These are phyloP conservation scores for Helogale parvula DNA, from an alignment of 2,113 vertebrate genomes.

Conservation along the genomic window DNA sequence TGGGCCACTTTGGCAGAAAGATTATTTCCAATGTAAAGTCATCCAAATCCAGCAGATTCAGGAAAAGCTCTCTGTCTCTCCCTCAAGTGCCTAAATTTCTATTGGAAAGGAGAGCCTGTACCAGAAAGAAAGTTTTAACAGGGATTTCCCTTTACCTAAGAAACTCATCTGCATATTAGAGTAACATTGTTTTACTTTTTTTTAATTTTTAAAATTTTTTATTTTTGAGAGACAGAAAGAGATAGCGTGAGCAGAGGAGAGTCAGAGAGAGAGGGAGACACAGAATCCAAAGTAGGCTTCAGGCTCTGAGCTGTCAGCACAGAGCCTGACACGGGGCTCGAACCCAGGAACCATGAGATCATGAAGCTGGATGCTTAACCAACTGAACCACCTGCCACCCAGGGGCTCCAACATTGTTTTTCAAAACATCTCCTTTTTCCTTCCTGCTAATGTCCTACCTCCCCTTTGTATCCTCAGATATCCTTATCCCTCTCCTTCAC, in stretches of 20 bases:
- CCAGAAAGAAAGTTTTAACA: neutral
- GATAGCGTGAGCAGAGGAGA: too few relatives aligned
- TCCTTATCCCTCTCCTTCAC: neutral
- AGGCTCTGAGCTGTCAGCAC: too few relatives aligned
- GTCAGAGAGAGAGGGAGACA: too few relatives aligned
- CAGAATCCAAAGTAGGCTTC: too few relatives aligned
- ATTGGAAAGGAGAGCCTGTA: neutral
- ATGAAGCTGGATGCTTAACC: too few relatives aligned
- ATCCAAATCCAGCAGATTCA: neutral
- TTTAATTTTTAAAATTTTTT: too few relatives aligned
- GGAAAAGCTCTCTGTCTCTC: neutral
- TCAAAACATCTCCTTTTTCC: neutral
- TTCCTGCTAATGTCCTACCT: neutral
- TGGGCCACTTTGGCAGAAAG: neutral
- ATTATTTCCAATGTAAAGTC: neutral
- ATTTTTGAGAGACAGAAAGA: too few relatives aligned
- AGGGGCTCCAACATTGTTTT: neutral
- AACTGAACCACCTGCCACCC: too few relatives aligned
- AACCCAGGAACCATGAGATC: too few relatives aligned
- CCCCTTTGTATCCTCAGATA: neutral
- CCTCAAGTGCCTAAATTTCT: neutral
- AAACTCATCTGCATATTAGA: neutral
- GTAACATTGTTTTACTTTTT: neutral
- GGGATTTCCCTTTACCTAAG: neutral
- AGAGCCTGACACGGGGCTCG: too few relatives aligned